Evolutionary conservation across 1,140 invertebrate genomes (phyloP).

Genomic region (Leptinotarsa lineolata): DNA sequence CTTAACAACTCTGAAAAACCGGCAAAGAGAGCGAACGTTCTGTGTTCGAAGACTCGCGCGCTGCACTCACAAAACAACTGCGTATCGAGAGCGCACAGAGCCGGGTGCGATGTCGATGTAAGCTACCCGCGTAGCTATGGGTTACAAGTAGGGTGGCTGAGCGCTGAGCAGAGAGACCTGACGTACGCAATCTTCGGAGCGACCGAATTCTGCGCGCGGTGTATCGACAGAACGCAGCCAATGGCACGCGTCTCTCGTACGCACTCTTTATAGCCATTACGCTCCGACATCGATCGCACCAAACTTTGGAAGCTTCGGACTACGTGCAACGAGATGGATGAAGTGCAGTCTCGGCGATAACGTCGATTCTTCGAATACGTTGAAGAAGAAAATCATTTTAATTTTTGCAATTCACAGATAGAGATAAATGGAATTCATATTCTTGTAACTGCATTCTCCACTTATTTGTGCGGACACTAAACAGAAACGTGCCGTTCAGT

Average conservation of each 20-base stretch:
- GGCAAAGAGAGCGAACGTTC: conserved; percentile 7
- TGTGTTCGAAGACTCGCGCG: background rate
- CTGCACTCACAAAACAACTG: conserved; percentile 20
- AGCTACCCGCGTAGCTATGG: conserved; percentile 26
- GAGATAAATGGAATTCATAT: too few relatives aligned
- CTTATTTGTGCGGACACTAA: too few relatives aligned
- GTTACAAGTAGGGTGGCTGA: conserved; percentile 28
- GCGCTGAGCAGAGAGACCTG: conserved; percentile 1
- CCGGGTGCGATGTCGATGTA: conserved; percentile 6
- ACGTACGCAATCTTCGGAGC: conserved; percentile 43
- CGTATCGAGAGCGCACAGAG: conserved; percentile 11
- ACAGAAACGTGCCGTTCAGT: too few relatives aligned
- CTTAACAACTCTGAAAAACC: conserved; percentile 3
- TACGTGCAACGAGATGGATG: conserved; percentile 42
- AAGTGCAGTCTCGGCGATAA: conserved; percentile 32
- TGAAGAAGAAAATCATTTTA: too few relatives aligned
- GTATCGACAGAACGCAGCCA: conserved; percentile 46
- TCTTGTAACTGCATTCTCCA: too few relatives aligned
- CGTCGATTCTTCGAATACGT: conserved; percentile 15
- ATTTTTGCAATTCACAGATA: too few relatives aligned
- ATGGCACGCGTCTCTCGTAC: conserved; percentile 44
- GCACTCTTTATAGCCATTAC: conserved; percentile 50
- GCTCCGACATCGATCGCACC: conserved; percentile 16
- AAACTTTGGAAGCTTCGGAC: conserved; percentile 5
- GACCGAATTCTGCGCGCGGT: conserved; percentile 39